phyloP scores from a whole-genome alignment of 1,140 invertebrate species.

The Saccostrea glomerata region DNA sequence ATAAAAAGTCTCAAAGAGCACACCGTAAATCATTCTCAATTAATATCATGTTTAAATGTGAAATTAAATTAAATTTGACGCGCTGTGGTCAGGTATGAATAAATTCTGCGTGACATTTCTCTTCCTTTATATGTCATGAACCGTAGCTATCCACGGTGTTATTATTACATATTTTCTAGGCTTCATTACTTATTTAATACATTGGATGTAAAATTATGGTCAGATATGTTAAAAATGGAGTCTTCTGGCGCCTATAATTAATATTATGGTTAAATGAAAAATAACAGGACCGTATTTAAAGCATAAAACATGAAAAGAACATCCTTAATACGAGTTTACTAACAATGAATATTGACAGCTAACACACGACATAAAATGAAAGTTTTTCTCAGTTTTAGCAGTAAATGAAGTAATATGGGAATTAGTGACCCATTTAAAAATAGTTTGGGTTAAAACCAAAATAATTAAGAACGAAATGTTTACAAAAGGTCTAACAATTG shows the following conservation, averaged over 20 bases:
- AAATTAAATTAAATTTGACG: neutral
- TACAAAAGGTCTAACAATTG: no score
- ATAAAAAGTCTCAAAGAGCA: neutral
- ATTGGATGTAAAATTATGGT: neutral
- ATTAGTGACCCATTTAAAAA: no score
- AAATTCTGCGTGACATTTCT: constrained; percentile 14
- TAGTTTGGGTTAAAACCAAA: no score
- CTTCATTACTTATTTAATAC: neutral
- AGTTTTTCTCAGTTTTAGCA: no score
- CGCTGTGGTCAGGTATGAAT: neutral
- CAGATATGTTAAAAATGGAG: neutral
- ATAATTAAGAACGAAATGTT: no score
- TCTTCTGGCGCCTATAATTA: neutral
- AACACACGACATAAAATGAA: no score
- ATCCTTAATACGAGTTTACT: neutral
- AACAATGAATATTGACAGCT: no score
- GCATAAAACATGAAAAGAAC: neutral
- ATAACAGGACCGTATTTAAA: neutral
- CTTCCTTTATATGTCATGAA: constrained; percentile 3
- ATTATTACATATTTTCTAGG: neutral
- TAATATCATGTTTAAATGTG: constrained; percentile 4
- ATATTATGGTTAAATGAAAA: no score
- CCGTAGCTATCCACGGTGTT: neutral
- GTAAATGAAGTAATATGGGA: no score
- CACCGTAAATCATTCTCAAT: constrained; percentile 5